Conservation (phyloP, 2,888 invertebrate genomes). For the Cantharis flavilabris region DNA sequence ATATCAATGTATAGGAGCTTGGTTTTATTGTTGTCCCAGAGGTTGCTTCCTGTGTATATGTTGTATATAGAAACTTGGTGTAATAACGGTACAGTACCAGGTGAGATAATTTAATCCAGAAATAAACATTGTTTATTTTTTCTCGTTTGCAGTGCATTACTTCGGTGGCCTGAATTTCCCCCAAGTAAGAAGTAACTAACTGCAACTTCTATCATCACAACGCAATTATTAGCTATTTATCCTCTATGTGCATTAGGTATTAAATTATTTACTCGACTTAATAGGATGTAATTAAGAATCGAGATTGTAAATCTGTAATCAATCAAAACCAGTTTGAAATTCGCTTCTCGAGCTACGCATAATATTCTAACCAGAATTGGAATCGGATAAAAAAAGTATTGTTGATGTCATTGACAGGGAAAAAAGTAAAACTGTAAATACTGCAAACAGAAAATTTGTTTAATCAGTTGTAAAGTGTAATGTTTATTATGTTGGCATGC, state of each 20-base stretch:
- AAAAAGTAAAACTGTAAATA: not conserved
- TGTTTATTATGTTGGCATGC: not conserved
- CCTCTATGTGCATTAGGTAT: not conserved
- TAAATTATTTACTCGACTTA: slow-evolving; percentile 6
- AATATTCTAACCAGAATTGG: not conserved
- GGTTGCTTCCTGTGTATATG: slow-evolving; percentile 18
- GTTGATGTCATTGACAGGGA: not conserved
- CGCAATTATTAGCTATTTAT: slow-evolving; percentile 9
- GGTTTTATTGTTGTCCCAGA: slow-evolving; percentile 20
- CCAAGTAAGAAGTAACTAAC: slow-evolving; percentile 1
- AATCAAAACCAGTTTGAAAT: slow-evolving; percentile 14
- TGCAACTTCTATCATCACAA: slow-evolving; percentile 12
- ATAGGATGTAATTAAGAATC: slow-evolving; percentile 14
- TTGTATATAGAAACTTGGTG: not conserved
- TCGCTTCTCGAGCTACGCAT: not conserved
- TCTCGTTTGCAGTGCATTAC: not conserved
- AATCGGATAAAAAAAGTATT: not conserved
- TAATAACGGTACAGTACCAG: slow-evolving; percentile 9
- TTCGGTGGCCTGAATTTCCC: slow-evolving; percentile 10
- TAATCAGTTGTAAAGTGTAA: not conserved
- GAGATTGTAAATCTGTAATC: slow-evolving; percentile 8
- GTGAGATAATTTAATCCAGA: slow-evolving; percentile 10
- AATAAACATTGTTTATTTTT: not conserved
- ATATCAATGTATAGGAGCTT: slow-evolving; percentile 9
- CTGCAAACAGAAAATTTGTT: not conserved